These are phyloP conservation scores for Drosophila saltans DNA, from an alignment of 1,140 invertebrate genomes.

Conservation along the genomic window DNA sequence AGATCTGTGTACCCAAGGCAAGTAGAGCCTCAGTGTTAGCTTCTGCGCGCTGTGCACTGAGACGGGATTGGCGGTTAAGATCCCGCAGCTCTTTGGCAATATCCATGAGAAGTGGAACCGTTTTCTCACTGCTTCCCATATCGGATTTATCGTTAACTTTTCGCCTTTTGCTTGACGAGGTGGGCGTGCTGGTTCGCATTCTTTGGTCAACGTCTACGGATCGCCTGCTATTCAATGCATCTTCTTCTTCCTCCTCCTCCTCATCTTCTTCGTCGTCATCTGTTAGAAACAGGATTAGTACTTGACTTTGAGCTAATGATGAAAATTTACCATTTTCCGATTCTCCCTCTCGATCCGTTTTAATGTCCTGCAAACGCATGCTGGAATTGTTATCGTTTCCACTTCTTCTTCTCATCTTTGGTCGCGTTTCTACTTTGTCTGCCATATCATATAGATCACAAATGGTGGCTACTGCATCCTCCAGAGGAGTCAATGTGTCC, in stretches of 20 bases:
- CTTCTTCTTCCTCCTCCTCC: conserved; percentile 47
- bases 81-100: conserved; percentile 60
- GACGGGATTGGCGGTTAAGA: conserved; percentile 58
- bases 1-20: conserved; percentile 57
- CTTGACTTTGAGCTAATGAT: neutral
- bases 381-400: conserved; percentile 15
- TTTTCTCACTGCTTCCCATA: conserved; percentile 3
- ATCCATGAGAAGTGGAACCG: conserved; percentile 50
- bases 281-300: neutral
- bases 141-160: conserved; percentile 31
- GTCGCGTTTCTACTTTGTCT: conserved; percentile 47
- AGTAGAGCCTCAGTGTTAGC: conserved; percentile 60
- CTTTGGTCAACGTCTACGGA: conserved; percentile 34
- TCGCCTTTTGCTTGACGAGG: conserved; percentile 37
- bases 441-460: conserved; percentile 65
- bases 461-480: conserved; percentile 63
- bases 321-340: conserved; percentile 50
- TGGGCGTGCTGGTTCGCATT: conserved; percentile 3
- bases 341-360: conserved; percentile 46
- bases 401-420: conserved; percentile 19
- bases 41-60: conserved; percentile 63
- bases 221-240: conserved; percentile 20
- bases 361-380: conserved; percentile 38
- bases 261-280: conserved; percentile 44
- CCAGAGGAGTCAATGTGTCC: conserved; percentile 61